Conservation (phyloP, 2,797 vertebrate species). For the Aratinga solstitialis region DNA sequence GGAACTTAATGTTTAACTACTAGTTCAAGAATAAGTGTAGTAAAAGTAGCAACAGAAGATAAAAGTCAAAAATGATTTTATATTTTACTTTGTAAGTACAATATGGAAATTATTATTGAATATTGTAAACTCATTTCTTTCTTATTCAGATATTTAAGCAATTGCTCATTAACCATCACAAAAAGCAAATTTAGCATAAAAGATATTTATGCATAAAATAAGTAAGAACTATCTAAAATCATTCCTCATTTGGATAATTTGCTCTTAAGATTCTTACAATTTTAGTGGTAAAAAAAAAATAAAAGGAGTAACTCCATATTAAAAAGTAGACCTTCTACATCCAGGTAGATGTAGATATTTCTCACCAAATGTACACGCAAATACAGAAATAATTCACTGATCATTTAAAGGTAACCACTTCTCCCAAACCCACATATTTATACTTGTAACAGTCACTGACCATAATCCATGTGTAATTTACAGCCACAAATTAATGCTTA, state of each 20-base stretch:
- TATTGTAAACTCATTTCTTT: background rate
- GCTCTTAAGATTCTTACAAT: background rate
- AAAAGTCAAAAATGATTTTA: background rate
- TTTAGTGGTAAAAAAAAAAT: background rate
- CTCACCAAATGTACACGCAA: rapidly evolving
- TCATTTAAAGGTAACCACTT: background rate
- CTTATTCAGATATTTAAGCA: background rate
- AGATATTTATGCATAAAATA: background rate
- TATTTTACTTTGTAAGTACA: background rate
- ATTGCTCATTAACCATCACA: background rate
- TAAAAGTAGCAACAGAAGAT: background rate
- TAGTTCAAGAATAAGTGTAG: background rate
- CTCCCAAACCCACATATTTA: background rate
- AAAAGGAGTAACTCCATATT: background rate
- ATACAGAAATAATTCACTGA: background rate
- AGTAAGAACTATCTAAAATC: background rate
- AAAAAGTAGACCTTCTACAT: background rate
- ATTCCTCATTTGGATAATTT: background rate
- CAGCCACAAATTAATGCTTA: background rate
- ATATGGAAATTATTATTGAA: background rate
- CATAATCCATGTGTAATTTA: background rate
- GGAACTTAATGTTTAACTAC: constrained; percentile 8
- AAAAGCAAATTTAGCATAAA: background rate
- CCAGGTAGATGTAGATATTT: background rate
- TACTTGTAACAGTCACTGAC: background rate